Conservation (phyloP, 2,113 vertebrate genomes). For the Camelus bactrianus region DNA sequence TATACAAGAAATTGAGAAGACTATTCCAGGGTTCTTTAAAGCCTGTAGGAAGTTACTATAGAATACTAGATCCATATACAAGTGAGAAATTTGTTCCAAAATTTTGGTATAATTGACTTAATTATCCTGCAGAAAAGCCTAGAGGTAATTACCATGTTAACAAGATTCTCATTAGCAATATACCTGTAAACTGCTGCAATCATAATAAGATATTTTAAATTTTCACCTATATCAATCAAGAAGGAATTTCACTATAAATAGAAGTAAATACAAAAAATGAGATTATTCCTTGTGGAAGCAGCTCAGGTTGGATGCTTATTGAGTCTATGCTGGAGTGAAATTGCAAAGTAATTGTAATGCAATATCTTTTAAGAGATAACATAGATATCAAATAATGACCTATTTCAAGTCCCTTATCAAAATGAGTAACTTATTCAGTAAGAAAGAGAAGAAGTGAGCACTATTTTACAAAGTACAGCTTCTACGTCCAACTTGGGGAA, state of each 20-base stretch:
- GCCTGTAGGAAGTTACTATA: neutral
- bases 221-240: slow-evolving; percentile 65
- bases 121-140: slow-evolving; percentile 65
- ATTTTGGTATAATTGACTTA: slow-evolving; percentile 55
- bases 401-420: slow-evolving; percentile 77
- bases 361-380: slow-evolving; percentile 74
- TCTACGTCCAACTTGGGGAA: slow-evolving; percentile 60
- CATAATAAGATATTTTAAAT: slow-evolving; percentile 14
- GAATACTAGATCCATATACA: neutral
- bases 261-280: slow-evolving; percentile 53
- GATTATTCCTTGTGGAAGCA: slow-evolving; percentile 55
- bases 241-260: slow-evolving; percentile 42
- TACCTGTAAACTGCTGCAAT: slow-evolving; percentile 56
- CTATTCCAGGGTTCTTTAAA: neutral
- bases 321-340: slow-evolving; percentile 55
- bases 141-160: slow-evolving; percentile 53
- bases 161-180: slow-evolving; percentile 70
- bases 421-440: slow-evolving; percentile 76
- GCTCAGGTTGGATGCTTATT: neutral
- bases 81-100: neutral
- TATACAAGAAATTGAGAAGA: neutral
- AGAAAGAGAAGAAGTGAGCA: slow-evolving; percentile 51
- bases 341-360: slow-evolving; percentile 65
- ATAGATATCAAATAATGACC: slow-evolving; percentile 70
- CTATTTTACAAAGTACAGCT: slow-evolving; percentile 58